Evolutionary conservation across 2,888 invertebrate genomes (phyloP).

Genomic region (Sisyra nigra): DNA sequence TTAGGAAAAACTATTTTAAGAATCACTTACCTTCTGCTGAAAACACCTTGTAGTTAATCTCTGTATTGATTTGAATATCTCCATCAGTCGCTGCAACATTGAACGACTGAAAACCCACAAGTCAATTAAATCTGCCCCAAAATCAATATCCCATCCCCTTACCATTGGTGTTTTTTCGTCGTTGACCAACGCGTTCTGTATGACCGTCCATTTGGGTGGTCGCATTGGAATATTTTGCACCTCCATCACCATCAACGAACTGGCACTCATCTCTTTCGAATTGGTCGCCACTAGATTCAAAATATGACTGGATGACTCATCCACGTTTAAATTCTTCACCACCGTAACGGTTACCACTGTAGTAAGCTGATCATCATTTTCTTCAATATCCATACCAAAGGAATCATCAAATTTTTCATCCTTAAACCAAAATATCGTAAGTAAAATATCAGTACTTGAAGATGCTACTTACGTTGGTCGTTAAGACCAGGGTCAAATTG

Average conservation of each 20-base stretch:
- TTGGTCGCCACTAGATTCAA: background rate
- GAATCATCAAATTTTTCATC: background rate
- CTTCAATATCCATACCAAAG: background rate
- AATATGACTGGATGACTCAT: background rate
- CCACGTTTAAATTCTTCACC: background rate
- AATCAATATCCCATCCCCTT: background rate
- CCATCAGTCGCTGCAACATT: constrained; percentile 40
- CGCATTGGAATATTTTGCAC: constrained; percentile 4
- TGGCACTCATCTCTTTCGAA: background rate
- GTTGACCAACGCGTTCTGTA: background rate
- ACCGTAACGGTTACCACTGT: background rate
- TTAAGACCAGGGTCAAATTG: too few species aligned
- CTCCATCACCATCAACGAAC: background rate
- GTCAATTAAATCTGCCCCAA: background rate
- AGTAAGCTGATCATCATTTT: background rate
- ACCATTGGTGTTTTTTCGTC: constrained; percentile 1
- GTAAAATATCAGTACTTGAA: background rate
- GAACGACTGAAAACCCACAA: constrained; percentile 19
- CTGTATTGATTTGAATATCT: constrained; percentile 37
- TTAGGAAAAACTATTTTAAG: too few species aligned
- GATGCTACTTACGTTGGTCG: background rate
- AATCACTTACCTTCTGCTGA: constrained; percentile 24
- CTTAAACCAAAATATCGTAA: too few species aligned
- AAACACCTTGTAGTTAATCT: constrained; percentile 33
- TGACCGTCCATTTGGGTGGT: constrained; percentile 2